These are phyloP conservation scores for Cylloceria caligata DNA, from an alignment of 2,888 invertebrate species.

Conservation along the genomic window DNA sequence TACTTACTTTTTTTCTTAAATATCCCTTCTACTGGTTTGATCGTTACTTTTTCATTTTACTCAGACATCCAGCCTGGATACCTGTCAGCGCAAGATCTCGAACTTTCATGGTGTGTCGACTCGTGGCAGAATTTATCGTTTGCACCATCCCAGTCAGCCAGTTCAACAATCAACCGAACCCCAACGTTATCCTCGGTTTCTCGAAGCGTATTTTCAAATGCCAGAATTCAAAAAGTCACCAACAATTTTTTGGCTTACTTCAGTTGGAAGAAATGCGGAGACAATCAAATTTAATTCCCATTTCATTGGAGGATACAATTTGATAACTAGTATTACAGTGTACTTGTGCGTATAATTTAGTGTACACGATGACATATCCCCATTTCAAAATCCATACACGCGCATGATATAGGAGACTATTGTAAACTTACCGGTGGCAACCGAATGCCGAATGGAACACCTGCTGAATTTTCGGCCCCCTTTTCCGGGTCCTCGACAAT, in stretches of 20 bases:
- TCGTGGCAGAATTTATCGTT: no score
- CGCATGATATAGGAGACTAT: neutral
- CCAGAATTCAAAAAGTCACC: neutral
- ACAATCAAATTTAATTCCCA: neutral
- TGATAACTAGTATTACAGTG: neutral
- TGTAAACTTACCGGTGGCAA: neutral
- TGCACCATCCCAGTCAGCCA: no score
- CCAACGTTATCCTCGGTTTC: neutral
- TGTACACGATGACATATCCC: neutral
- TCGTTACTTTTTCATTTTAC: no score
- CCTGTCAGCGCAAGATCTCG: no score
- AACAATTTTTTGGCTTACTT: neutral
- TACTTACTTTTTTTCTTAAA: constrained; percentile 21
- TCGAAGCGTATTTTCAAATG: no score
- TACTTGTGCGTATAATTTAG: neutral
- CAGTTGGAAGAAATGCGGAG: neutral
- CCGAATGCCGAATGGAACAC: neutral
- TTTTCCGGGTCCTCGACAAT: neutral
- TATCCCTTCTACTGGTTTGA: no score
- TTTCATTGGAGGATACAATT: neutral
- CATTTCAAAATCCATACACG: neutral
- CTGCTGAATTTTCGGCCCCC: neutral
- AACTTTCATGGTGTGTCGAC: no score
- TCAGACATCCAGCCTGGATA: no score
- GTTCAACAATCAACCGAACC: no score